These are phyloP conservation scores for Helarctos malayanus DNA, from an alignment of 2,797 vertebrate genomes.

Conservation along the genomic window DNA sequence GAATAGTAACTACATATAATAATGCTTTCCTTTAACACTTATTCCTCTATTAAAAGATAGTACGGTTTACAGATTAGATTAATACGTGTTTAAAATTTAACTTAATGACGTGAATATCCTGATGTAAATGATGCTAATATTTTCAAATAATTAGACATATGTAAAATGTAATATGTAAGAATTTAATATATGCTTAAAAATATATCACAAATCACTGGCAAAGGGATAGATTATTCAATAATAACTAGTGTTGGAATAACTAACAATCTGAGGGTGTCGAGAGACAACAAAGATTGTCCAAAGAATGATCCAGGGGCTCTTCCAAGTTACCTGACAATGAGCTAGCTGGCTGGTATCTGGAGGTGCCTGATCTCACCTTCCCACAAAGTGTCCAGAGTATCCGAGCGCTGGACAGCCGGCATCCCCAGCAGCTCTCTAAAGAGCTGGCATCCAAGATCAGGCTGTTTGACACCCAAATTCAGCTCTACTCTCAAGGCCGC, in stretches of 20 bases:
- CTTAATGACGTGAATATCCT: slow-evolving; percentile 4
- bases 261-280: not conserved
- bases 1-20: not conserved
- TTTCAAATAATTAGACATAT: slow-evolving; percentile 22
- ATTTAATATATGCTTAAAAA: slow-evolving; percentile 20
- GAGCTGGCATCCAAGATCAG: not conserved
- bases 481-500: not conserved
- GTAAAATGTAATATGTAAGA: not conserved
- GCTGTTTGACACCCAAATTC: not conserved
- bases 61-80: slow-evolving; percentile 26
- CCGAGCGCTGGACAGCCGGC: not conserved
- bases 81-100: slow-evolving; percentile 19
- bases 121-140: not conserved
- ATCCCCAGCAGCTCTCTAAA: not conserved
- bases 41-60: slow-evolving; percentile 6
- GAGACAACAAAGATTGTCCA: not conserved
- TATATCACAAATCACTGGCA: not conserved
- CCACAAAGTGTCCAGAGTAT: too few relatives aligned
- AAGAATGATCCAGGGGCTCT: not conserved
- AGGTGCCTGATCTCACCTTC: not conserved
- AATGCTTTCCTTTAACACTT: not conserved
- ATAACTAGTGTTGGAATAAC: not conserved
- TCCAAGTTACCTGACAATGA: not conserved
- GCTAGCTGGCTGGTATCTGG: not conserved
- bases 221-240: not conserved